Evolutionary conservation across 2,888 invertebrate genomes (phyloP).

Genomic region (Amblyjoppa proteus): DNA sequence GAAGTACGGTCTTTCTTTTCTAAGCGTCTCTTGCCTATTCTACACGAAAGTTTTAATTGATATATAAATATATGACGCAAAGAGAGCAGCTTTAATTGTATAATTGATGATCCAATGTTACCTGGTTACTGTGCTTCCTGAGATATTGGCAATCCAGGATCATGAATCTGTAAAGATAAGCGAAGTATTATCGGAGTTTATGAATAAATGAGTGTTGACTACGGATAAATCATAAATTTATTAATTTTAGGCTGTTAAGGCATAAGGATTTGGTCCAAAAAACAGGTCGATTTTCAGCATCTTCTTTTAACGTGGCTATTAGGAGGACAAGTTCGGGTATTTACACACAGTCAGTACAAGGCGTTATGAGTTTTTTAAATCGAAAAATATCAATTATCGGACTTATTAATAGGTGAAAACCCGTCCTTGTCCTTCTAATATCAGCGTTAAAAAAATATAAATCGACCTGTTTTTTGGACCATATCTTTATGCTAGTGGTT

Average conservation of each 20-base stretch:
- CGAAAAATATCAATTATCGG: too few species aligned
- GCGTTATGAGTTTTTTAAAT: too few species aligned
- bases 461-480: too few species aligned
- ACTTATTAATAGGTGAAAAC: neutral
- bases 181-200: neutral
- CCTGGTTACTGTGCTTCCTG: constrained; percentile 76
- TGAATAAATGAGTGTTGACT: neutral
- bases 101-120: constrained; percentile 62
- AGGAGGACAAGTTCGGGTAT: too few species aligned
- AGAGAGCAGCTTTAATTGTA: constrained; percentile 36
- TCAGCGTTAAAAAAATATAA: neutral
- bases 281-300: too few species aligned
- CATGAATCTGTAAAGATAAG: constrained; percentile 87
- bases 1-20: constrained; percentile 2
- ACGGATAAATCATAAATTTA: neutral
- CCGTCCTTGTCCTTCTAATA: neutral
- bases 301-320: too few species aligned
- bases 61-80: neutral
- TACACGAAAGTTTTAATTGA: neutral
- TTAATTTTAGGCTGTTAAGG: too few species aligned
- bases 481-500: too few species aligned
- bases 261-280: too few species aligned
- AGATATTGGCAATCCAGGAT: constrained; percentile 89
- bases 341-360: too few species aligned
- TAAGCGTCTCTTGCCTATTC: neutral